These are phyloP conservation scores for Macrosteles quadrilineatus DNA, from an alignment of 1,140 invertebrate species.

Conservation along the genomic window DNA sequence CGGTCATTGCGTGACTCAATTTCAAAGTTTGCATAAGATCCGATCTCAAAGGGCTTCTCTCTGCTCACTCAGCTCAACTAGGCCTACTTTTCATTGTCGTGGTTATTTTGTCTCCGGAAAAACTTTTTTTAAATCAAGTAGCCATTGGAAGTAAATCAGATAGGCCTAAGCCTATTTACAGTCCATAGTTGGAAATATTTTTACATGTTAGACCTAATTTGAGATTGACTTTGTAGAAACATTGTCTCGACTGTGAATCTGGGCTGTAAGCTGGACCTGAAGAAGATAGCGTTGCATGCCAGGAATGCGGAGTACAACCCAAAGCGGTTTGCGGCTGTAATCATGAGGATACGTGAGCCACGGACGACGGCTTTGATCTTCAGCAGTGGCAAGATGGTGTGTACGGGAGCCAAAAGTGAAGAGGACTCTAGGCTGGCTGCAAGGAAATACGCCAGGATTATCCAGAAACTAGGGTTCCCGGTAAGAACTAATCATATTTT, in stretches of 20 bases:
- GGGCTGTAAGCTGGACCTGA: slow-evolving; percentile 92
- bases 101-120: too few species aligned
- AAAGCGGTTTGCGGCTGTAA: slow-evolving; percentile 99
- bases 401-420: slow-evolving; percentile 99
- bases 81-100: too few species aligned
- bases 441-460: slow-evolving; percentile 98
- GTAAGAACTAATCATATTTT: slow-evolving; percentile 62
- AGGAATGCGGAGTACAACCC: slow-evolving; percentile 99
- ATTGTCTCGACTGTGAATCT: slow-evolving; percentile 98
- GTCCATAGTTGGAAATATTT: too few species aligned
- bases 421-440: slow-evolving; percentile 95
- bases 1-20: too few species aligned
- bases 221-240: slow-evolving; percentile 80
- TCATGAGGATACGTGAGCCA: slow-evolving; percentile 99
- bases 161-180: too few species aligned
- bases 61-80: too few species aligned
- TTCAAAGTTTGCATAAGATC: too few species aligned
- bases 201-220: too few species aligned
- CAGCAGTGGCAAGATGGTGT: slow-evolving; percentile 99
- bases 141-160: too few species aligned
- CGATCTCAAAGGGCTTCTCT: too few species aligned
- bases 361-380: slow-evolving; percentile 99
- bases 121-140: too few species aligned
- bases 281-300: slow-evolving; percentile 98
- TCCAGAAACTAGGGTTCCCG: slow-evolving; percentile 96